Base-by-base conservation (phyloP, 23 tunicate species). In the Phallusia fumigata region DNA sequence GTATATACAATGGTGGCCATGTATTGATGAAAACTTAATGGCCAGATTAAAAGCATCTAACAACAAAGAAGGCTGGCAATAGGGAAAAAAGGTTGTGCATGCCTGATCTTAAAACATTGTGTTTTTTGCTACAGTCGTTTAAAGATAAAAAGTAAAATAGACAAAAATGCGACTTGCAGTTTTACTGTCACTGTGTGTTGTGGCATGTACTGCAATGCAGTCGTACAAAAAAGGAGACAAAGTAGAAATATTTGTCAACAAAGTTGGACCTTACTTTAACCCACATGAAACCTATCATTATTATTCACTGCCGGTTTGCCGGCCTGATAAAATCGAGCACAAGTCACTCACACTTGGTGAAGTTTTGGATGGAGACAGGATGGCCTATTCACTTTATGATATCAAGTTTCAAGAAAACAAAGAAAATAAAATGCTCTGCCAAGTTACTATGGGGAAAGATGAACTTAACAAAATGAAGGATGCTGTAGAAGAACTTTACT, bases 221-320 rank as follows among this genome's bases (percentile, higher is more conserved):
- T 40, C 89, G 35, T 95, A 90, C 81, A 84, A 90, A 76, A 87
- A 79, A 1, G 89, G 92, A 5, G 99, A 95, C 32, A 76, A 77
- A 69, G 99, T 95, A 19, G 95, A 90, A 30, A 75, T 95, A 30
- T 95, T 86, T 80, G 95, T 95, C n/a, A 95, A 95, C 69, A 95
- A 95, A 95, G 99, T 95, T 65, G 99, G 99, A 35, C 99, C 99
- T 0, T 95, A 90, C 51, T 95, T 95, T 80, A 95, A 95, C 65
- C 99, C 99, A n/a, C 99, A 95, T 84, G 99, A 95, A 45, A 95
- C 99, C 0, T 95, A 95, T 74, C 99, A 95, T 80, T 95, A 95
- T 51, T 95, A 90, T 73, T 95, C 99, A 10, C 50, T 95, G 72
- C 99, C 99, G 0, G 99, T 95, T 19, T 95, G 99, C 81, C 84